A percentile compares a stretch with the other conserved stretches of the same genome.
Evolutionary conservation across 2,797 vertebrate species (phyloP).

Genomic region (Acrossocheilus wenchowensis): DNA sequence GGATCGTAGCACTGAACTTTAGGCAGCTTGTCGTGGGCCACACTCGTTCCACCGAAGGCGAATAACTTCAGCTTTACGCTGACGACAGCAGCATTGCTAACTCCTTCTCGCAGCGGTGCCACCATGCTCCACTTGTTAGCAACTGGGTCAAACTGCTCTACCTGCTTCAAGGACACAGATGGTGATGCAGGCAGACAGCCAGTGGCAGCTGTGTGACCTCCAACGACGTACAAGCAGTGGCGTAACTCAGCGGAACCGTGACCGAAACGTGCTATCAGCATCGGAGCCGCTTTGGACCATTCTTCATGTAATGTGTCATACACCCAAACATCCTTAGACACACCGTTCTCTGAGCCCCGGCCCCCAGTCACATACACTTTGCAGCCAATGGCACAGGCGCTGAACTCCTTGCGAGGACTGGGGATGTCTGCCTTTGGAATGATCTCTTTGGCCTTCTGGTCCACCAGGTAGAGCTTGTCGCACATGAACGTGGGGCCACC

Average conservation of each 20-base stretch:
- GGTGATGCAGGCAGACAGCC: slow-evolving; percentile 96
- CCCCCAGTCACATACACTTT: slow-evolving; percentile 98
- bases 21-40: slow-evolving; percentile 96
- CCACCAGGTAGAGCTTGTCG: slow-evolving; percentile 96
- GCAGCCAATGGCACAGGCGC: slow-evolving; percentile 96
- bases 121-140: slow-evolving; percentile 99
- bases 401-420: slow-evolving; percentile 98
- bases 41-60: slow-evolving; percentile 95
- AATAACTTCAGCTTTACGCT: slow-evolving; percentile 97
- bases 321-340: slow-evolving; percentile 98
- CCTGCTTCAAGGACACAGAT: slow-evolving; percentile 96
- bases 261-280: slow-evolving; percentile 96
- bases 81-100: slow-evolving; percentile 97
- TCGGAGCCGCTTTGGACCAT: slow-evolving; percentile 97
- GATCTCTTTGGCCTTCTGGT: slow-evolving; percentile 99
- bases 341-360: slow-evolving; percentile 94
- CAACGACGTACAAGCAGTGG: slow-evolving; percentile 95
- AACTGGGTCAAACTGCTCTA: slow-evolving; percentile 94
- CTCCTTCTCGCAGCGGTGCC: slow-evolving; percentile 93
- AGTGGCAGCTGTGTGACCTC: slow-evolving; percentile 94
- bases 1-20: slow-evolving; percentile 99
- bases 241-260: slow-evolving; percentile 96
- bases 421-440: slow-evolving; percentile 98
- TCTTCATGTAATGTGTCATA: slow-evolving; percentile 97
- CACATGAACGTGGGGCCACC: slow-evolving; percentile 99